Evolutionary conservation across 2,888 invertebrate species (phyloP), one percentile per base, ranked within the genome.

Genomic region (Acanthosepion pharaonis): DNA sequence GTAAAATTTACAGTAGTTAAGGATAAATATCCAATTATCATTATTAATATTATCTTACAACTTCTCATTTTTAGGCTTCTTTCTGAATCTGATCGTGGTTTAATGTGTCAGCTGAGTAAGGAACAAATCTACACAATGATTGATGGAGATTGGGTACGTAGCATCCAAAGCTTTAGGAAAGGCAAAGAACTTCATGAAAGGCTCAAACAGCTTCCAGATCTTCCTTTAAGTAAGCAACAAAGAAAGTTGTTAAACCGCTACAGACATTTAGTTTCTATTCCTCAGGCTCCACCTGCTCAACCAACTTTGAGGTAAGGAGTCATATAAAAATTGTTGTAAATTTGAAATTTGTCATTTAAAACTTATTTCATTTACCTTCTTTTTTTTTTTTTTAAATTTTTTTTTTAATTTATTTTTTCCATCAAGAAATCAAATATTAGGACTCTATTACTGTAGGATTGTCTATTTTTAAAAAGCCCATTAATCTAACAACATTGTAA

Each of bases 81-180:
- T 78, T 78, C 78, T 78, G 78, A 78, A 78, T 78, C 78, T 15
- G 78, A 78, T 78, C 78, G 78, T 33, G 78, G 33, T 5, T n/a
- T 78, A 78, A 78, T 78, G 78, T 78, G 78, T 11, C 92, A 92
- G 92, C 92, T 92, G 92, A 51, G 92, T 49, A 92, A 11, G 51
- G 92, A 92, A 20, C 92, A 92, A 92, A 51, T 92, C 28, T 92
- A 42, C 92, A 92, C 92, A 92, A 92, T 92, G 92, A 92, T 92
- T 48, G 92, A 92, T 51, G 51, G 51, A n/a, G 48, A 92, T 25
- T 92, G 92, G 92, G 92, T 92, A 28, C 48, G 92, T 25, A 51
- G 51, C 25, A 49, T 51, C 49, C 92, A 92, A 28, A 51, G 28
- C 11, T 51, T 92, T 51, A 42, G 92, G 51, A 92, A 92, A 92